phyloP scores from a whole-genome alignment of 1,140 invertebrate genomes.

The Papilio helenus region DNA sequence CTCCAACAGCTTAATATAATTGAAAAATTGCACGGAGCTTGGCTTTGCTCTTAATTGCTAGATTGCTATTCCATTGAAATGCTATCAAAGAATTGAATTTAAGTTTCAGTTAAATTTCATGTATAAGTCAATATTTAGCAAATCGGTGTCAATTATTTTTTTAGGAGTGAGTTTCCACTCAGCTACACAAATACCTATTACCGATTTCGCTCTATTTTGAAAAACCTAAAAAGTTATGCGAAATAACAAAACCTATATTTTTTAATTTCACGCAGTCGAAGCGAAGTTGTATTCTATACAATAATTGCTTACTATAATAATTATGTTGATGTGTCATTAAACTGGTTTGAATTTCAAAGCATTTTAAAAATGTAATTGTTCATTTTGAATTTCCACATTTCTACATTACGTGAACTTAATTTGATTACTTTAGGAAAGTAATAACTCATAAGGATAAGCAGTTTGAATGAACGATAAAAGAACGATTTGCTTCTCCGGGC shows the following conservation, averaged over 20 bases:
- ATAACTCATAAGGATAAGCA: conserved; percentile 27
- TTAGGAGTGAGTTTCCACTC: too few relatives aligned
- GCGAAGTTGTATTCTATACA: too few relatives aligned
- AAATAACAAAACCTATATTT: too few relatives aligned
- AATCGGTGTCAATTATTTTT: neutral
- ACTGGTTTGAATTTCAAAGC: too few relatives aligned
- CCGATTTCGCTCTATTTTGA: too few relatives aligned
- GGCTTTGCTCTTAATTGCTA: conserved; percentile 22
- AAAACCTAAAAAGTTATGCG: too few relatives aligned
- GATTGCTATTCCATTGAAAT: conserved; percentile 10
- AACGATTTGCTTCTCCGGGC: conserved; percentile 21
- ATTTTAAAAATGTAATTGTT: neutral
- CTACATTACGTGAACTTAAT: conserved; percentile 7
- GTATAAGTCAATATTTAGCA: neutral
- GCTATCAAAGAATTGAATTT: conserved; percentile 25
- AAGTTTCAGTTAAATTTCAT: neutral
- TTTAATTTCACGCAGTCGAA: too few relatives aligned
- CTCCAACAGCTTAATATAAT: conserved; percentile 24
- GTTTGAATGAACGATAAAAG: conserved; percentile 22
- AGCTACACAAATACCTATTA: too few relatives aligned
- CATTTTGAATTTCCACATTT: neutral
- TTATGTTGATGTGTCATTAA: too few relatives aligned
- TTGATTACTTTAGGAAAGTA: conserved; percentile 16
- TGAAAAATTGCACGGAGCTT: conserved; percentile 20
- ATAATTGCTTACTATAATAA: too few relatives aligned